These are phyloP conservation scores for Himalopsyche kuldschensis DNA, from an alignment of 2,888 invertebrate genomes.

Conservation along the genomic window DNA sequence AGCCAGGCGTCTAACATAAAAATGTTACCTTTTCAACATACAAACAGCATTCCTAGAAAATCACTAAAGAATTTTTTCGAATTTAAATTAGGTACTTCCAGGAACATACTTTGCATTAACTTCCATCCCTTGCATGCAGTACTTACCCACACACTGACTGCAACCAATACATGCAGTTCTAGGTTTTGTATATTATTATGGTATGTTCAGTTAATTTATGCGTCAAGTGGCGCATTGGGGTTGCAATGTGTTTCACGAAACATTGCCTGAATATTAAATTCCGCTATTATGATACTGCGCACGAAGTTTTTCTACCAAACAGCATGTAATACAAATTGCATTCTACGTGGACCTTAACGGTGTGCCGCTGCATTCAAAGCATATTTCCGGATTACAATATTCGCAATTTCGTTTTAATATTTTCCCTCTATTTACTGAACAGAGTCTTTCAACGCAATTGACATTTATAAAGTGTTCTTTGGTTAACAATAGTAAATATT, in stretches of 20 bases:
- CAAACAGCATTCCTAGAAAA: neutral
- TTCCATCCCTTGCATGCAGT: neutral
- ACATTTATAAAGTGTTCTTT: neutral
- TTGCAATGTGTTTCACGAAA: conserved; percentile 34
- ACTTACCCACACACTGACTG: neutral
- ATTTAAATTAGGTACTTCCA: neutral
- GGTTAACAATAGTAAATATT: neutral
- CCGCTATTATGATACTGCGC: conserved; percentile 22
- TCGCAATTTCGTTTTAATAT: neutral
- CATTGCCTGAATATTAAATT: conserved; percentile 36
- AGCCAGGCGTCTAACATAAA: no score
- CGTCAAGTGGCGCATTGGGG: conserved; percentile 24
- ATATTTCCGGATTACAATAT: neutral
- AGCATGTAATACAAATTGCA: neutral
- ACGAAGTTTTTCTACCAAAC: conserved; percentile 20
- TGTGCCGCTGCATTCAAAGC: neutral
- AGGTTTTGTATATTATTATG: neutral
- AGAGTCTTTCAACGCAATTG: neutral
- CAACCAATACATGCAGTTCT: conserved; percentile 18
- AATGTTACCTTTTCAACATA: neutral
- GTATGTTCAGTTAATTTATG: conserved; percentile 29
- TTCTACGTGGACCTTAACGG: neutral
- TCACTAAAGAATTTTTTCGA: neutral
- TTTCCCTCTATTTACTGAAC: neutral
- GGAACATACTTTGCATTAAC: neutral